phyloP scores from a whole-genome alignment of 2,797 vertebrate species.

The Sebastiscus tertius region DNA sequence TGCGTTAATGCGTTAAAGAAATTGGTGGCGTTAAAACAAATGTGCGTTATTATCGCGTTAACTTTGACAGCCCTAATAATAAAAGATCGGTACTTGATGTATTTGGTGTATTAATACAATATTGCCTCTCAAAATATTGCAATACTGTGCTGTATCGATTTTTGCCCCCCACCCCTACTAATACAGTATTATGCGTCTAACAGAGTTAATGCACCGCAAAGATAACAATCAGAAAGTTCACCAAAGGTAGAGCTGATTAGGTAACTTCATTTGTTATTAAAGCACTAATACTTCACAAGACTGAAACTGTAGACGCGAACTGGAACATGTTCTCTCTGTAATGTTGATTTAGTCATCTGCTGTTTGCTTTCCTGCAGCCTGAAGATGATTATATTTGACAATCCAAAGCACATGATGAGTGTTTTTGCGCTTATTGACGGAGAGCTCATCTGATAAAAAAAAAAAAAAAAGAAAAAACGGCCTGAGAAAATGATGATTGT shows the following conservation, averaged over 20 bases:
- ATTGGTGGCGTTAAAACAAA: no score
- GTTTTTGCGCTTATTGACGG: constrained; percentile 21
- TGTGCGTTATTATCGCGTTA: no score
- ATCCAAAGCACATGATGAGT: constrained; percentile 24
- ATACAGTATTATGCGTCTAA: not conserved
- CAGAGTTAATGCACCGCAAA: not conserved
- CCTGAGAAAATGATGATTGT: constrained; percentile 10
- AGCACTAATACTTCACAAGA: constrained; percentile 1
- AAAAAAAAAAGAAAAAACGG: not conserved
- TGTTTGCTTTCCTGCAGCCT: constrained; percentile 53
- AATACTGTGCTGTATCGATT: no score
- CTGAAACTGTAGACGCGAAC: constrained; percentile 24
- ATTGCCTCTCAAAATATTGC: no score
- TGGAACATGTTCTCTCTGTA: not conserved
- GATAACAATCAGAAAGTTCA: not conserved
- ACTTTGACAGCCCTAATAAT: no score
- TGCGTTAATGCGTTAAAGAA: no score
- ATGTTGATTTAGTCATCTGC: constrained; percentile 57
- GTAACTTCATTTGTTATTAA: not conserved
- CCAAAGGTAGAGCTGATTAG: not conserved
- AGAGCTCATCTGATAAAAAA: constrained; percentile 10
- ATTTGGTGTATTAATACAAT: no score
- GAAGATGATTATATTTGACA: constrained; percentile 55
- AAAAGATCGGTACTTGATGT: no score
- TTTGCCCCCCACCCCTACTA: not conserved